Percentiles rank a stretch among this genome's conserved stretches.
These are phyloP conservation scores for Nixonia krombeini DNA, from an alignment of 1,140 invertebrate species.

Conservation along the genomic window DNA sequence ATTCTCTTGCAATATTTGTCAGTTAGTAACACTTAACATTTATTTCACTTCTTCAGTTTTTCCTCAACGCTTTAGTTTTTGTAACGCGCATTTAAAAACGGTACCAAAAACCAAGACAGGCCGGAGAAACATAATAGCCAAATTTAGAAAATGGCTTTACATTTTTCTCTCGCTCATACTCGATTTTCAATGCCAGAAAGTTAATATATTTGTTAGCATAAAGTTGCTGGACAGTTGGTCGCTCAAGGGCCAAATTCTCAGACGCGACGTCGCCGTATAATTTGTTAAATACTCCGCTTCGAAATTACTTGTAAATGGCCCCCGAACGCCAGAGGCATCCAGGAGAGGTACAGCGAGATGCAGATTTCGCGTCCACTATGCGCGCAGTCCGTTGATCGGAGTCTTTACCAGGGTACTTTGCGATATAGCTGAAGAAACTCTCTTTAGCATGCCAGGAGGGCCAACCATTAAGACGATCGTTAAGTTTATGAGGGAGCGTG, in stretches of 20 bases:
- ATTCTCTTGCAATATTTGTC: too few species aligned
- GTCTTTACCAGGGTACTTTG: conserved; percentile 63
- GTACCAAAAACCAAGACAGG: too few species aligned
- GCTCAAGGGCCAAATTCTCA: conserved; percentile 44
- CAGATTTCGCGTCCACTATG: conserved; percentile 47
- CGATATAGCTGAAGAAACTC: conserved; percentile 53
- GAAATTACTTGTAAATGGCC: conserved; percentile 57
- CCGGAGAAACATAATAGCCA: too few species aligned
- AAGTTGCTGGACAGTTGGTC: conserved; percentile 16
- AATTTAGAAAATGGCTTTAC: too few species aligned
- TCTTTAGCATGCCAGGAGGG: conserved; percentile 64
- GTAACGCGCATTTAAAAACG: too few species aligned
- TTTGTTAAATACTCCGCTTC: conserved; percentile 49
- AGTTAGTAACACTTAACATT: too few species aligned
- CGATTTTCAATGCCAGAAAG: neutral
- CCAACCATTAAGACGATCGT: conserved; percentile 57
- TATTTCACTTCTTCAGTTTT: too few species aligned
- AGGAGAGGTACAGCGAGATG: conserved; percentile 39
- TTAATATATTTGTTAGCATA: conserved; percentile 11
- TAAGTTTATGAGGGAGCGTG: conserved; percentile 53
- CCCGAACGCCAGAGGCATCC: conserved; percentile 34
- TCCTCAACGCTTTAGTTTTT: too few species aligned
- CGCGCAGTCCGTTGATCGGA: conserved; percentile 36
- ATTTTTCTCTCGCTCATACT: too few species aligned
- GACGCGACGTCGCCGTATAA: conserved; percentile 48